Percentiles rank a stretch among this genome's conserved stretches.
Conservation (phyloP, 2,113 vertebrate genomes). For the Protobothrops flavoviridis region DNA sequence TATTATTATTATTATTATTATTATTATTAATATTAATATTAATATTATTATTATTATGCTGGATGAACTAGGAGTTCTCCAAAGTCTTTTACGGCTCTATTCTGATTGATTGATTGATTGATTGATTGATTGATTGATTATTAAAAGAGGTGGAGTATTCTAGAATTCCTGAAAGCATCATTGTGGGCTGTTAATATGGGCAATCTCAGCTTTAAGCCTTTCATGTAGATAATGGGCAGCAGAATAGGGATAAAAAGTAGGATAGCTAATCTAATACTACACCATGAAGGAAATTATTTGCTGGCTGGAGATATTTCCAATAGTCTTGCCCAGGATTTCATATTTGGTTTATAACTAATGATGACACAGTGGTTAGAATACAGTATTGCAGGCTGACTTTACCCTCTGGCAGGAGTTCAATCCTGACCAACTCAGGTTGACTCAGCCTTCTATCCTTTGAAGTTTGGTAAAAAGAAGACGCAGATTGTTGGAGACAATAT, state of each 20-base stretch:
- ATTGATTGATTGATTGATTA: neutral
- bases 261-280: neutral
- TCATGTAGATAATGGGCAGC: neutral
- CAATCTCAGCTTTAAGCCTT: neutral
- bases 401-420: neutral
- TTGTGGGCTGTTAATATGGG: neutral
- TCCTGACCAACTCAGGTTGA: neutral
- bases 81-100: neutral
- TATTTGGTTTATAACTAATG: neutral
- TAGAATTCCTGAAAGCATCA: neutral
- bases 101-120: neutral
- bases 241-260: neutral
- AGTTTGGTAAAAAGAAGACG: neutral
- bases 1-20: too few species aligned
- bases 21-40: too few species aligned
- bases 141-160: neutral
- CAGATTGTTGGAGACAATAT: neutral
- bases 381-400: neutral
- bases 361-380: neutral
- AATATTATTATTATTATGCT: too few species aligned
- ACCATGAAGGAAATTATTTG: neutral
- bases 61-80: neutral
- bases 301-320: neutral
- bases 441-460: neutral
- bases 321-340: neutral